Base-by-base conservation (phyloP, 1,140 invertebrate genomes). In the Lasioglossum baleicum region DNA sequence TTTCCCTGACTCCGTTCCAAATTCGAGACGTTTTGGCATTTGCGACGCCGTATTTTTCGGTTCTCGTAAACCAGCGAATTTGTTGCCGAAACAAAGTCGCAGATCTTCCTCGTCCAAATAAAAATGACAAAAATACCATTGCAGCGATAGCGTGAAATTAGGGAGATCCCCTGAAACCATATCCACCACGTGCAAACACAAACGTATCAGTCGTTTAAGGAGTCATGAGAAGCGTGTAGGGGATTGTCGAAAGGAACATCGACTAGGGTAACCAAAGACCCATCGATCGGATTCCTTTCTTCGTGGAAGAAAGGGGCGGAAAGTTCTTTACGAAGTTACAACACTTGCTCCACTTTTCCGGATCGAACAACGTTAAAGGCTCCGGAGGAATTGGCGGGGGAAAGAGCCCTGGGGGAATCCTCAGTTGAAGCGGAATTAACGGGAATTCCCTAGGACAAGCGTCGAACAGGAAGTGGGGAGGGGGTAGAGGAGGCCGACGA, bases 1-100 rank as follows among this genome's bases (percentile, higher is more conserved):
- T 13, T 56, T 69, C 53, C 13, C 74, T 85, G 84, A 85, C 64
- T 79, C 80, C 58, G 17, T 82, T 85, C 83, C 83, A 85, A 85
- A 66, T 77, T 73, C 44, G 17, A 22, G 26, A 53, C 60, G 26
- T 82, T 82, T 70, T 85, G 83, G 82, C 83, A 67, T 71, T 15
- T 8, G 67, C 56, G 20, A 15, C 13, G 15, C 40, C 8, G 44
- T 15, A 42, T 81, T 70, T 81, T 73, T 77, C 73, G 61, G 13
- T 56, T 76, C 68, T 66, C 40, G 56, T 75, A 40, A 66, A 56
- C 20, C 63, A 31, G 40, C 22, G 20, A n/a, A n/a, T 58, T 58
- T 58, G 56, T n/a, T n/a, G 56, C 56, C 20, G 17, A 58, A 58
- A 58, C n/a, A n/a, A 58, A 7, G 7, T 58, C n/a, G 56, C 3